These are phyloP conservation scores for Menura novaehollandiae DNA, from an alignment of 2,113 vertebrate species.

Conservation along the genomic window DNA sequence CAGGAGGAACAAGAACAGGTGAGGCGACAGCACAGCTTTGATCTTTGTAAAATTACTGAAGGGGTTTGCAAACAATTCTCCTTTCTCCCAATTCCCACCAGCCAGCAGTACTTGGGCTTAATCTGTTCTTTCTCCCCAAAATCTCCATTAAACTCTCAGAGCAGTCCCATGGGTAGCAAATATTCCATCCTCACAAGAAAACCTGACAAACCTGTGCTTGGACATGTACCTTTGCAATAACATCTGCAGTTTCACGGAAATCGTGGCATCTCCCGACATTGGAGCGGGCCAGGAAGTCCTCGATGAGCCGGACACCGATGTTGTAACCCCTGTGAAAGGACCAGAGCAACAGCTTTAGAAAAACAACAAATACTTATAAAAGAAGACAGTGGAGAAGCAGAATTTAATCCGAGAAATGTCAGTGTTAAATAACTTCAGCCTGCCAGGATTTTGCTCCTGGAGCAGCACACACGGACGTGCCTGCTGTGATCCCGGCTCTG, in stretches of 20 bases:
- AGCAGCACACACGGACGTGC: neutral
- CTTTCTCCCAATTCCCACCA: neutral
- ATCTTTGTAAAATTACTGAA: neutral
- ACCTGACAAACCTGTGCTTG: neutral
- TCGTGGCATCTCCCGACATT: conserved; percentile 96
- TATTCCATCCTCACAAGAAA: neutral
- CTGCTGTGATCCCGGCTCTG: neutral
- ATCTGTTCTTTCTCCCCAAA: neutral
- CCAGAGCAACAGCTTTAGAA: neutral
- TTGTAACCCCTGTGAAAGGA: conserved; percentile 91
- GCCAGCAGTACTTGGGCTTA: neutral
- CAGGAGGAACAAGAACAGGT: neutral
- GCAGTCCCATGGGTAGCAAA: neutral
- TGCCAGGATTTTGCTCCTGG: neutral
- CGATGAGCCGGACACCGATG: conserved; percentile 95
- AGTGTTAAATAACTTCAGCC: neutral
- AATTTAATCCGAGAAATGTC: neutral
- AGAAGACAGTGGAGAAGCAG: accelerated
- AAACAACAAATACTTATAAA: neutral
- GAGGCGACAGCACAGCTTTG: neutral
- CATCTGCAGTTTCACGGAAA: conserved; percentile 97
- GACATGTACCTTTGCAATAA: conserved; percentile 91
- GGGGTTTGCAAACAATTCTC: neutral
- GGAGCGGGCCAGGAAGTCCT: conserved; percentile 97
- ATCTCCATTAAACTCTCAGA: neutral